Conservation (phyloP, 2,113 vertebrate species). For the Tachuris rubrigastra region DNA sequence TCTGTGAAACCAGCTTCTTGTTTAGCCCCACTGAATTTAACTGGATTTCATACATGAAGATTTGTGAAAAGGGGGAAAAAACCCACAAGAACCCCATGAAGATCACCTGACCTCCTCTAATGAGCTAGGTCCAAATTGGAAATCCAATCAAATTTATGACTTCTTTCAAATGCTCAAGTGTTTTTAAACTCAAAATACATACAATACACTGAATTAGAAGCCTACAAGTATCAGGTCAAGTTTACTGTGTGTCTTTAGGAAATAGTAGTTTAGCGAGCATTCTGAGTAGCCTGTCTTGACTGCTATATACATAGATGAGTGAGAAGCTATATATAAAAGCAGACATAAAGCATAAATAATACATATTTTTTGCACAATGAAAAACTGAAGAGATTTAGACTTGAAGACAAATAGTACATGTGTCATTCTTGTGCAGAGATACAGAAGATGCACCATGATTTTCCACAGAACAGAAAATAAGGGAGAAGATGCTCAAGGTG, state of each 20-base stretch:
- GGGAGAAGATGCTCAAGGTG: neutral
- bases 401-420: neutral
- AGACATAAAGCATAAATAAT: neutral
- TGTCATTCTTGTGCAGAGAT: neutral
- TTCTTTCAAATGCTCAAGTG: neutral
- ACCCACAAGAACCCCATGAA: fast-evolving
- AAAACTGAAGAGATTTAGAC: neutral
- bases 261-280: neutral
- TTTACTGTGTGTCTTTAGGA: neutral
- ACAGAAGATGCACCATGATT: neutral
- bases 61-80: neutral
- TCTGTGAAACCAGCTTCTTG: neutral
- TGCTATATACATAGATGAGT: neutral
- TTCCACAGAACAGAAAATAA: neutral
- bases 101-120: neutral
- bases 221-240: neutral
- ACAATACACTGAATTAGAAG: neutral
- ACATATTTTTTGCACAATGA: neutral
- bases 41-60: neutral
- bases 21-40: neutral
- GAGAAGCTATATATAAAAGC: neutral
- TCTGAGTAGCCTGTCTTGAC: neutral
- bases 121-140: neutral
- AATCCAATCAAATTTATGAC: neutral
- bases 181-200: neutral